These are phyloP conservation scores for Chrysodeixis includens DNA, from an alignment of 2,888 invertebrate species.

Conservation along the genomic window DNA sequence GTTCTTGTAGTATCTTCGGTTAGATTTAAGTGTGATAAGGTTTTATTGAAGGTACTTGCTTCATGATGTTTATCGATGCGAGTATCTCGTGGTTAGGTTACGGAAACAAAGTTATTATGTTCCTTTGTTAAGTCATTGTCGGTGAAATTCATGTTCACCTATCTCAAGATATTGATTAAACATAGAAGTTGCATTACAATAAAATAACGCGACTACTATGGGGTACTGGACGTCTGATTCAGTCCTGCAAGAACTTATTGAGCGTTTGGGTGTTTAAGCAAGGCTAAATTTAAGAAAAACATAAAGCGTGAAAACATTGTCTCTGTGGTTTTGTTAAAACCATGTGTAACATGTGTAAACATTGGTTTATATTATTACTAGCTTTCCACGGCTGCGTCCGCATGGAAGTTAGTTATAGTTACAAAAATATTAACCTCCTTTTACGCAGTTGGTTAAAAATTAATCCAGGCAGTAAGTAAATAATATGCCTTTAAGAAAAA, in stretches of 20 bases:
- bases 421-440: no score
- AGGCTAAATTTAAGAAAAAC: no score
- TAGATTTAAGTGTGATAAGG: constrained; percentile 4
- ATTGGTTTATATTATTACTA: no score
- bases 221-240: neutral
- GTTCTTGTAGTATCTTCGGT: neutral
- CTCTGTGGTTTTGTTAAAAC: no score
- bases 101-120: neutral
- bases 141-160: neutral
- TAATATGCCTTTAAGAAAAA: no score
- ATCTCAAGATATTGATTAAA: neutral
- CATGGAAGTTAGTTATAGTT: no score
- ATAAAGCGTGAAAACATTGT: no score
- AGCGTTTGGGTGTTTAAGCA: neutral
- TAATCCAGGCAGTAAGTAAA: no score
- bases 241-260: neutral
- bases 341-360: no score
- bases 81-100: neutral
- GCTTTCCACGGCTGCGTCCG: no score
- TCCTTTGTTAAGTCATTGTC: neutral
- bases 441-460: no score
- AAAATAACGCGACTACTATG: neutral
- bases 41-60: constrained; percentile 1
- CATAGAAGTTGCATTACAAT: neutral
- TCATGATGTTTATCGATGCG: neutral